Evolutionary conservation across 1,140 invertebrate genomes (phyloP).

Genomic region (Vanessa atalanta): DNA sequence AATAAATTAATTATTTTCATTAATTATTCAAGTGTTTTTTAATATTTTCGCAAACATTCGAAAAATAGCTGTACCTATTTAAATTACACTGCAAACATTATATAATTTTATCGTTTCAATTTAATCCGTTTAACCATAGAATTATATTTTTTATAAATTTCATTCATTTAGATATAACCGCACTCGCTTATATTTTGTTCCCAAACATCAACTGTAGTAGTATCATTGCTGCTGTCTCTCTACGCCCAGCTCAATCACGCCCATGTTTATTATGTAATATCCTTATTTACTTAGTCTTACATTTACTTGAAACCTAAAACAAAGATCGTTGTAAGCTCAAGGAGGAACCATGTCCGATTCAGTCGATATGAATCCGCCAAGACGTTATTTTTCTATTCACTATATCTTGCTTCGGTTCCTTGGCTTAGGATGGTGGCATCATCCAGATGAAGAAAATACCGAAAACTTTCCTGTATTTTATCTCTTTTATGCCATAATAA

Average conservation of each 20-base stretch:
- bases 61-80: too few relatives aligned
- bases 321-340: not conserved
- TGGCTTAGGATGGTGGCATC: constrained; percentile 75
- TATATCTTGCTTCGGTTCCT: constrained; percentile 61
- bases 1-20: too few relatives aligned
- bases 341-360: not conserved
- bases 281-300: not conserved
- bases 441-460: constrained; percentile 64
- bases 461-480: constrained; percentile 66
- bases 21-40: too few relatives aligned
- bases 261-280: not conserved
- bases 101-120: too few relatives aligned
- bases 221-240: not conserved
- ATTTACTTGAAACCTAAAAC: not conserved
- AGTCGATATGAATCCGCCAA: constrained; percentile 35
- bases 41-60: too few relatives aligned
- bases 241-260: not conserved
- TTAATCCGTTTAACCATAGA: too few relatives aligned
- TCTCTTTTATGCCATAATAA: constrained; percentile 66
- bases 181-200: not conserved
- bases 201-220: not conserved
- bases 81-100: too few relatives aligned
- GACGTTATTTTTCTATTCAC: constrained; percentile 62
- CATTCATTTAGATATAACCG: not conserved
- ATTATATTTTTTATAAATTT: too few relatives aligned